These are phyloP conservation scores for Beaufortia kweichowensis DNA, from an alignment of 2,113 vertebrate species.

Conservation along the genomic window DNA sequence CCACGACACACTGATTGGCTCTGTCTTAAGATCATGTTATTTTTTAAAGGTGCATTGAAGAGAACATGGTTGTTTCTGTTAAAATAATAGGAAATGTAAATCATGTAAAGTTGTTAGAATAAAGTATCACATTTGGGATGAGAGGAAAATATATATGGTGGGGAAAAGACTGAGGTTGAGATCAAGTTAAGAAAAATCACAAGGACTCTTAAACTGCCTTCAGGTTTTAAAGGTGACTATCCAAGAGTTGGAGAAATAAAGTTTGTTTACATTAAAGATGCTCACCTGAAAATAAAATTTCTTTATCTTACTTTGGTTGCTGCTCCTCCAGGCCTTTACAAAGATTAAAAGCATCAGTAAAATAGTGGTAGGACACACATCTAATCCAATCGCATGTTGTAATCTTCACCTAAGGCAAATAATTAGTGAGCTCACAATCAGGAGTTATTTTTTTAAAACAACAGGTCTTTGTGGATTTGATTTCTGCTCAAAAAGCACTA, in stretches of 20 bases:
- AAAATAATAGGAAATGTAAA: too few species aligned
- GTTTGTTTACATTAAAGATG: conserved; percentile 43
- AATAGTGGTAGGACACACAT: conserved; percentile 24
- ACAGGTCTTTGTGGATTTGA: neutral
- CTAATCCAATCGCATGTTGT: conserved; percentile 47
- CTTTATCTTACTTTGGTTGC: conserved; percentile 25
- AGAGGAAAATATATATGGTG: too few species aligned
- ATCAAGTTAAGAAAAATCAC: conserved; percentile 4
- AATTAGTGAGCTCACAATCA: conserved; percentile 39
- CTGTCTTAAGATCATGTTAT: conserved; percentile 19
- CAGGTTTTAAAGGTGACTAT: conserved; percentile 22
- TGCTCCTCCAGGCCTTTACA: conserved; percentile 30
- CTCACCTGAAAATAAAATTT: conserved; percentile 36
- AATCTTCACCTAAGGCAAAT: conserved; percentile 42
- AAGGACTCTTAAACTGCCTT: too few species aligned
- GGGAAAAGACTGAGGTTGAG: too few species aligned
- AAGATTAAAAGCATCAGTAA: conserved; percentile 40
- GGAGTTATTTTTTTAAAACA: conserved; percentile 10
- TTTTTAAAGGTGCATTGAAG: conserved; percentile 9
- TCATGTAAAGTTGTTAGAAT: too few species aligned
- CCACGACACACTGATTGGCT: neutral
- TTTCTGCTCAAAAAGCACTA: conserved; percentile 20
- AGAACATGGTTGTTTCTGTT: neutral
- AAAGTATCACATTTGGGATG: too few species aligned
- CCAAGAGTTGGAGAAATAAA: conserved; percentile 39